Conservation (phyloP, 2,113 vertebrate genomes). For the Gyps fulvus region DNA sequence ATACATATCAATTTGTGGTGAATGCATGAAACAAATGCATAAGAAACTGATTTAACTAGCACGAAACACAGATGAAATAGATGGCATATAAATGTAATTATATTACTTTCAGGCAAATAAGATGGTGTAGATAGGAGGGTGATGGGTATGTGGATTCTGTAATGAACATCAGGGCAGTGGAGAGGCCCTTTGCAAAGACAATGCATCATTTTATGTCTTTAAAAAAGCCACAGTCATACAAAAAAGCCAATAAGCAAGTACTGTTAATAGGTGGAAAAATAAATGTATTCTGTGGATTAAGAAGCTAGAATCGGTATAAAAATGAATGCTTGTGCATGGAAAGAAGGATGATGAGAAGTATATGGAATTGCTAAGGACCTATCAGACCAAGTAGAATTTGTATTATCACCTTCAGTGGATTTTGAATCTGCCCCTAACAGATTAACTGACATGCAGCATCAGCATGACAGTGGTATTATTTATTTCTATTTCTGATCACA, state of each 20-base stretch:
- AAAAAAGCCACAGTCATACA: neutral
- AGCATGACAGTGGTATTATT: neutral
- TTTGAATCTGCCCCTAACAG: neutral
- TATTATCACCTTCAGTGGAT: neutral
- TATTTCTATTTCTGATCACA: neutral
- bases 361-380: neutral
- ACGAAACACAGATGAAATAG: conserved; percentile 34
- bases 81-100: conserved; percentile 43
- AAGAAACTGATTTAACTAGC: conserved; percentile 57
- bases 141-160: neutral
- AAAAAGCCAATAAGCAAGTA: neutral
- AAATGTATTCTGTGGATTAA: neutral
- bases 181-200: neutral
- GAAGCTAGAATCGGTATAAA: neutral
- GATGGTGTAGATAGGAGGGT: neutral
- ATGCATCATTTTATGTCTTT: neutral
- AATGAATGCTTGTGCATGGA: neutral
- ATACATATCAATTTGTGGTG: conserved; percentile 60
- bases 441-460: neutral
- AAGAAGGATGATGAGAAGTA: neutral
- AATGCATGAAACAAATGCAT: conserved; percentile 59
- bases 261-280: neutral
- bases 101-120: conserved; percentile 39
- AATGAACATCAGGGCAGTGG: conserved; percentile 19
- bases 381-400: neutral